Evolutionary conservation across 2,113 vertebrate species (phyloP).

Genomic region (Lepus timidus): DNA sequence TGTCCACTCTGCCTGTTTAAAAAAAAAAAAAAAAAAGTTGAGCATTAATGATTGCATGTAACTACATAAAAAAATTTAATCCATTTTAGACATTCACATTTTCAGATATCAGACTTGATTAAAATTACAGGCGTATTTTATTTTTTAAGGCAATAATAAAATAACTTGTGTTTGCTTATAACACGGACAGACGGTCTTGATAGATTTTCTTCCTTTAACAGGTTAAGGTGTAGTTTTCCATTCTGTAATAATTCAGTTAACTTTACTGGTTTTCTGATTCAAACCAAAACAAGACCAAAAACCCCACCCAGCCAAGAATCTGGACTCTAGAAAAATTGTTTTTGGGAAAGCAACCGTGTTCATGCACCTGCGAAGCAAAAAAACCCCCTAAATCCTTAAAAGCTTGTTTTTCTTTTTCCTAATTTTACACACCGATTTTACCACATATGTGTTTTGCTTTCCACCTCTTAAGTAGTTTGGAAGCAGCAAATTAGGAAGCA

Average conservation of each 20-base stretch:
- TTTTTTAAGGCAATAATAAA: conserved; percentile 39
- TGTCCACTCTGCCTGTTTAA: too few relatives aligned
- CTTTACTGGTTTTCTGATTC: conserved; percentile 23
- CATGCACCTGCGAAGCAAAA: conserved; percentile 48
- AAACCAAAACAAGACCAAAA: background rate
- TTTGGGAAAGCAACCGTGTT: background rate
- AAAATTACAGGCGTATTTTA: background rate
- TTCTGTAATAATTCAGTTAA: background rate
- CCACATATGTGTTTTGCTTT: conserved; percentile 43
- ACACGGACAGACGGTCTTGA: background rate
- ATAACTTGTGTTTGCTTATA: background rate
- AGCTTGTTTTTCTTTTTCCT: background rate
- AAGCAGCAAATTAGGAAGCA: background rate
- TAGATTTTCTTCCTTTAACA: background rate
- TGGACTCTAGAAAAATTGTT: conserved; percentile 49
- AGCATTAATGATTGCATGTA: conserved; percentile 38
- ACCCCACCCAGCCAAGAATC: background rate
- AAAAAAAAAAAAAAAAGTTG: too few relatives aligned
- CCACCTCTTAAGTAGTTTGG: conserved; percentile 34
- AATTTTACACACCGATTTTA: conserved; percentile 40
- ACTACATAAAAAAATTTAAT: background rate
- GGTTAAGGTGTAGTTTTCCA: conserved; percentile 18
- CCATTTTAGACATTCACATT: background rate
- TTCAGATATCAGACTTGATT: conserved; percentile 1
- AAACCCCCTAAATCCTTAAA: conserved; percentile 13